Conservation (phyloP, 2,888 invertebrate genomes). For the Dugesia japonica region DNA sequence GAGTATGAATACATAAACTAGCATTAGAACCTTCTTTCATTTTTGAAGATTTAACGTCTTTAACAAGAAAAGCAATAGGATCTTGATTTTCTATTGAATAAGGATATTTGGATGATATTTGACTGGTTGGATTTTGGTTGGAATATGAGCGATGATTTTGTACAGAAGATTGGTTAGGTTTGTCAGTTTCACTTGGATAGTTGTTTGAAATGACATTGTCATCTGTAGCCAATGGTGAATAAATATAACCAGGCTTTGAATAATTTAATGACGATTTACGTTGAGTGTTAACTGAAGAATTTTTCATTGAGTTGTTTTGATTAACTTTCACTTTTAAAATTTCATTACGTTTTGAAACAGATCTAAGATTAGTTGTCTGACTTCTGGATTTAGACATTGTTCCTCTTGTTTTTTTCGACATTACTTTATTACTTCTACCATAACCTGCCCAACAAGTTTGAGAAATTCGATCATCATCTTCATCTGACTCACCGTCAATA, state of each 20-base stretch:
- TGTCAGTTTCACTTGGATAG: not conserved
- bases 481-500: not conserved
- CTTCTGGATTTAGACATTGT: not conserved
- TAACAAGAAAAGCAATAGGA: not conserved
- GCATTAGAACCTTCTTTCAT: constrained; percentile 3
- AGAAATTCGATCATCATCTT: constrained; percentile 1
- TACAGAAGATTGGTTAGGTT: not conserved
- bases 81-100: not conserved
- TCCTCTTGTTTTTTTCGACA: not conserved
- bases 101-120: not conserved
- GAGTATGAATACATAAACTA: not conserved
- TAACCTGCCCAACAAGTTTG: not conserved
- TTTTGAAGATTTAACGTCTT: not conserved
- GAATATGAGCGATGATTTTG: constrained; percentile 3
- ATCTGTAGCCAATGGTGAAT: not conserved
- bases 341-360: not conserved
- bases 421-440: not conserved
- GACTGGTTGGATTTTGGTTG: not conserved
- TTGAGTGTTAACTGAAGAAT: not conserved
- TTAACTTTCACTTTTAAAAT: not conserved
- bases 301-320: not conserved
- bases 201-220: not conserved
- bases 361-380: not conserved
- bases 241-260: constrained; percentile 2
- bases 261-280: not conserved